phyloP scores from a whole-genome alignment of 2,797 vertebrate genomes.

The Gymnothorax javanicus region DNA sequence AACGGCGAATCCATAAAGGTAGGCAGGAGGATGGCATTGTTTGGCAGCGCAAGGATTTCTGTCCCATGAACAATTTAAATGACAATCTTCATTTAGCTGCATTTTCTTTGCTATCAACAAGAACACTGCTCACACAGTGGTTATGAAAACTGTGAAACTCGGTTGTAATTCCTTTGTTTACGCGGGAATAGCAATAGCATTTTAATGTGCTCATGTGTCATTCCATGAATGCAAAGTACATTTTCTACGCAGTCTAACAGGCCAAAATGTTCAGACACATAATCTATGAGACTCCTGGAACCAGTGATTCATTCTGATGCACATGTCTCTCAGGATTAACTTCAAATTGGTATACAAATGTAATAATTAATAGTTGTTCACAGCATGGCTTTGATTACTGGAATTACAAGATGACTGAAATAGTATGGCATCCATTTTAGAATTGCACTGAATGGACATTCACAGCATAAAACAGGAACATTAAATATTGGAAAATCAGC shows the following conservation, averaged over 20 bases:
- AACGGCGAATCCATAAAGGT: slow-evolving; percentile 16
- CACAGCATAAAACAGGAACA: background rate
- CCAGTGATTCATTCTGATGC: background rate
- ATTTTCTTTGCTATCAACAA: slow-evolving; percentile 11
- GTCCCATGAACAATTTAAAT: slow-evolving; percentile 10
- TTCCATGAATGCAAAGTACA: slow-evolving; percentile 7
- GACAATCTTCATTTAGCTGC: slow-evolving; percentile 2
- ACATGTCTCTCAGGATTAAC: background rate
- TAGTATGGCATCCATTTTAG: background rate
- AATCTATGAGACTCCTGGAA: slow-evolving; percentile 2
- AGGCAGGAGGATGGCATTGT: slow-evolving; percentile 23
- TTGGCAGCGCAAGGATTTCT: slow-evolving; percentile 16
- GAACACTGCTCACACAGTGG: background rate
- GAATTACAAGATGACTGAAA: background rate
- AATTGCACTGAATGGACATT: background rate
- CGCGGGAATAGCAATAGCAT: background rate
- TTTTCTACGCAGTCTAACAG: background rate
- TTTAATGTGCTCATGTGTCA: background rate
- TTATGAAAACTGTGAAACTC: slow-evolving; percentile 1
- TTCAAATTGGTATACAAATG: background rate
- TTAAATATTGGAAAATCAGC: background rate
- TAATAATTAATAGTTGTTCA: slow-evolving; percentile 11
- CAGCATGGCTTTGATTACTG: background rate
- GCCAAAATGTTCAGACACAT: background rate
- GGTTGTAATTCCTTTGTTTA: background rate